Evolutionary conservation across 2,888 invertebrate species (phyloP), one percentile per base, ranked within the genome.

Genomic region (Pseudococcus viburni): DNA sequence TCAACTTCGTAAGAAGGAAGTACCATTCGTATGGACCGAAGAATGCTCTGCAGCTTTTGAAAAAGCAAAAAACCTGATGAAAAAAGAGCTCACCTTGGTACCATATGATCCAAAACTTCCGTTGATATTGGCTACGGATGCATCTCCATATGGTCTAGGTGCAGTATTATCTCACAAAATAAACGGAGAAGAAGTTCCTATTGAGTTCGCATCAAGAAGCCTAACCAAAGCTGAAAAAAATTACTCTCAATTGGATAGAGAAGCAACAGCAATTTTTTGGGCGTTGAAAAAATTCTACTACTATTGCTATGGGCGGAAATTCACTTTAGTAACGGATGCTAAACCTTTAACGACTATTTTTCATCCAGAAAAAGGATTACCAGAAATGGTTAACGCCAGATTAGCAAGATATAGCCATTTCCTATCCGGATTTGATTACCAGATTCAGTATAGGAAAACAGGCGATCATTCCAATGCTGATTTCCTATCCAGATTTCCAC

Each of bases 11-110:
- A 12, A 85, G n/a, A 48, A 85, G 19, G 51, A 51, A 8, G 15
- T 19, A n/a, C 19, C 48, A 85, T 85, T 51, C 51, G 19, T 19
- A 7, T 85, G 85, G 85, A 19, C 85, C 5, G 5, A 1, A 19
- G 22, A 4, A 46, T 90, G 90, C 68, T 89, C 90, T 83, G 26
- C 59, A 19, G 89, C 90, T n/a, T 90, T 90, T 84, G 33, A 7
- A n/a, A 83, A 89, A 84, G 88, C 90, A 90, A 89, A 26, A 89
- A 90, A 19, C 46, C n/a, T n/a, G n/a, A n/a, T n/a, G n/a, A n/a
- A n/a, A n/a, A n/a, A n/a, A n/a, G n/a, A n/a, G n/a, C n/a, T 77
- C 59, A 89, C 90, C 12, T 64, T 91, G 0, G 86, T 89, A 11
- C 89, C 89, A 17, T 90, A 89, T 83, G 11, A 51, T 48, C 80